Base-by-base conservation (phyloP, 2,797 vertebrate species). In the Monodelphis domestica region DNA sequence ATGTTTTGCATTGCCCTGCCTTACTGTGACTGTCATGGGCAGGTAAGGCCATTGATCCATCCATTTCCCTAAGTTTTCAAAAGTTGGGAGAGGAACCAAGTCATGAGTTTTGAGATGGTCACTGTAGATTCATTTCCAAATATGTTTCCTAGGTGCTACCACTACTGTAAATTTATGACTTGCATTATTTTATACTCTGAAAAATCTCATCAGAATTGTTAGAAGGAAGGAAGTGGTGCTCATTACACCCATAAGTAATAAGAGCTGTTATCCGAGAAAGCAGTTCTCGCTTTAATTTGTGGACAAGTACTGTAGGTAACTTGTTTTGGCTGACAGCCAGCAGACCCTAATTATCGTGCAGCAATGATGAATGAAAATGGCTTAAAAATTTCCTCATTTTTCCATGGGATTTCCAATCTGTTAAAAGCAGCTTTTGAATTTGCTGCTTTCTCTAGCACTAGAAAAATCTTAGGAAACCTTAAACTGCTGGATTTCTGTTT, bases 161-260 rank as follows among this genome's bases (percentile, higher is more conserved):
- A 15, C 29, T 78, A 45, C 63, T 78, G 24, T n/a, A 78, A 78
- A 78, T 45, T 45, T 78, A 78, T 78, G 63, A 38, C 17, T 45
- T 78, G 63, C 17, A 45, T 9, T 38, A 45, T 24, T n/a, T 78
- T 45, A 45, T 38, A 21, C 33, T 52, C 38, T 14, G 54, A 30
- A 53, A 93, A 57, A 70, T 78, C 54, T 52, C 87, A 53, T 15
- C 53, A 28, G 0, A 50, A 87, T 93, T 92, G 87, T 89, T 93
- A 26, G 88, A 15, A 54, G 17, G 30, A 84, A 9, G 21, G 88
- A 92, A 93, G 70, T 1, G 59, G 17, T 53, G 78, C 90, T 78
- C 33, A 5, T 94, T 91, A n/a, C 90, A 53, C 14, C 12, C 12
- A 87, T 24, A 78, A 78, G 63, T 78, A 78, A 45, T 56, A 51